Base-by-base conservation (phyloP, 2,888 invertebrate genomes). In the Acronicta psi region DNA sequence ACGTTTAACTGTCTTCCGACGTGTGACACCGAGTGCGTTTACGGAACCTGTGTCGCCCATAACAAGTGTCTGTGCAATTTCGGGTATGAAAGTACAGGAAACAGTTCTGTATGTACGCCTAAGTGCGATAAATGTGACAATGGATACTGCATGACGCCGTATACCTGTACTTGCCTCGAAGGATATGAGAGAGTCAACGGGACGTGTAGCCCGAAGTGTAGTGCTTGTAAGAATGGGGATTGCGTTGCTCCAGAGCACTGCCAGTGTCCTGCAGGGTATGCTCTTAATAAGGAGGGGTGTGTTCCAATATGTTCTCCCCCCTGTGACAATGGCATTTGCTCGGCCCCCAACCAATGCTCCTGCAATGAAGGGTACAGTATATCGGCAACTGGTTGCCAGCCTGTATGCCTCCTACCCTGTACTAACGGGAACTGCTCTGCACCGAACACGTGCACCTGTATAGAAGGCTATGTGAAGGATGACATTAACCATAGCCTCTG, bases 261-360 rank as follows among this genome's bases (percentile, higher is more conserved):
- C 43, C 29, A 42, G 3, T 80, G 80, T 25, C 38, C 46, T 0
- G 31, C 52, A 0, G 74, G 73, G 2, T 80, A 62, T 38, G 13
- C 13, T 1, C 6, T 14, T 13, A 16, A 16, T 20, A 31, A 61
- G 6, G 56, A 51, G 8, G 54, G 23, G 2, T 86, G 86, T 52
- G 14, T 9, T 7, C 86, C 86, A 2, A 59, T 71, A 51, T 85
- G 85, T 61, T 60, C 74, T 25, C 54, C 76, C 11, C 52, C 67
- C 20, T 89, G 87, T 50, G 47, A 76, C 40, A 81, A 86, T 53
- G 81, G 76, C 16, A 64, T 59, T 18, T 88, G 88, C 25, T 51
- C 66, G 13, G 64, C 66, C 13, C 85, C 87, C 0, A 69, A 86
- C 51, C 62, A 43, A 23, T 88, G 86, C 56, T 25, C 54, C 14